Evolutionary conservation across 2,888 invertebrate genomes (phyloP), one percentile per base, ranked within the genome.

Genomic region (Sialis lutaria): DNA sequence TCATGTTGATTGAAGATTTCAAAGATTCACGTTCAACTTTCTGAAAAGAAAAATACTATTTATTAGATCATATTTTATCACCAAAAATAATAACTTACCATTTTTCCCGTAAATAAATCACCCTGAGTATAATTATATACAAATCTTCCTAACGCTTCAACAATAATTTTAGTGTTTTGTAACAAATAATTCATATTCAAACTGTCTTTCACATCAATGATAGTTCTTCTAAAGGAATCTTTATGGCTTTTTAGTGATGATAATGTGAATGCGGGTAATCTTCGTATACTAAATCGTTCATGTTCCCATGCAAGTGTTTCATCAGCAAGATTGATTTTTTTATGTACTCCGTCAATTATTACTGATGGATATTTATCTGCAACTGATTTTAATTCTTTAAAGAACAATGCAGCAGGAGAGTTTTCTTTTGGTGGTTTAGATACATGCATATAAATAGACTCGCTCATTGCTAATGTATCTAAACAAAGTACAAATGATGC

Each of bases 241-340:
- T 77, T 77, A 58, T 81, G 78, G 51, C 70, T 78, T 71, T 79
- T 72, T 5, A 90, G 62, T 1, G 83, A 75, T 1, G 95, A 95
- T 5, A 97, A 57, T 0, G 96, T 96, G 60, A 95, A 88, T 0
- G 93, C 93, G 0, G 92, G 83, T 57, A 95, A 74, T 52, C 93
- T 72, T 52, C 89, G 75, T 55, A 97, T 90, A 62, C 92, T 93
- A 67, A 87, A 97, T 53, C 91, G 70, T 65, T 98, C 97, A 60
- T 98, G 97, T 59, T 96, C 95, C 97, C 97, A 98, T 0, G 92
- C 87, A 32, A 95, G 65, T 47, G 82, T 73, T 54, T 89, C 87
- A 46, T 95, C 92, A 0, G 91, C 92, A 47, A 97, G 68, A 69
- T 95, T 95, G 55, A 98, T 97, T 71, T 97, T 97, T 68, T 96